These are phyloP conservation scores for Poecile atricapillus DNA, from an alignment of 2,113 vertebrate species.

Conservation along the genomic window DNA sequence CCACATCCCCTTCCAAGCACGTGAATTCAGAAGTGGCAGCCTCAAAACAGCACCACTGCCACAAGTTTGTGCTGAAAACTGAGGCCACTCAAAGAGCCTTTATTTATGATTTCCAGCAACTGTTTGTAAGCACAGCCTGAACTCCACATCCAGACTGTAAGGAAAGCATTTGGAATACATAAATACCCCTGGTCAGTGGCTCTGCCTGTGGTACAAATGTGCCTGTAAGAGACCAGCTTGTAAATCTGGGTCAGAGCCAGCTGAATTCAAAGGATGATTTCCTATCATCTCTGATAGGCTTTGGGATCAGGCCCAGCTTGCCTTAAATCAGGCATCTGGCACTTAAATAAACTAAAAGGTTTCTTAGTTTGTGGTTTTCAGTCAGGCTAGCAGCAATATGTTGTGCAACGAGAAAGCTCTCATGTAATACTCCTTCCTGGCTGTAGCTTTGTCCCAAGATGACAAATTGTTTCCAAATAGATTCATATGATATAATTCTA, in stretches of 20 bases:
- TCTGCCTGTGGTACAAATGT: neutral
- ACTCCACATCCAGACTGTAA: neutral
- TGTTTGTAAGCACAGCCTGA: neutral
- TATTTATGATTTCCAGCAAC: neutral
- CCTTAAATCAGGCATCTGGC: constrained; percentile 33
- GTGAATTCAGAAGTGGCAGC: neutral
- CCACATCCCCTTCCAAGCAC: neutral
- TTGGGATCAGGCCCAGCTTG: constrained; percentile 27
- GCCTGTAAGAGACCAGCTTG: neutral
- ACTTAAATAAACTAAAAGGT: constrained; percentile 4
- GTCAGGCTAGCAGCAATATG: neutral
- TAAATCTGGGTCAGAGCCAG: neutral
- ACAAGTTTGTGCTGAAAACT: neutral
- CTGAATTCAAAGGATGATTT: constrained; percentile 13
- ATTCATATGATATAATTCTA: neutral
- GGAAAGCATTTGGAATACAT: neutral
- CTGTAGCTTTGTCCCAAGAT: neutral
- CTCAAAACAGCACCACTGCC: neutral
- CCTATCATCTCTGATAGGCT: neutral
- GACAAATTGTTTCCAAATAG: constrained; percentile 3
- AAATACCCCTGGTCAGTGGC: neutral
- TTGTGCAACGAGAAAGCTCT: neutral
- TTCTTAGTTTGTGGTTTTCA: neutral
- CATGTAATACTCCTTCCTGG: neutral
- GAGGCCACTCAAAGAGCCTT: neutral